Conservation (phyloP, 2,888 invertebrate genomes). For the Colletes collaris region DNA sequence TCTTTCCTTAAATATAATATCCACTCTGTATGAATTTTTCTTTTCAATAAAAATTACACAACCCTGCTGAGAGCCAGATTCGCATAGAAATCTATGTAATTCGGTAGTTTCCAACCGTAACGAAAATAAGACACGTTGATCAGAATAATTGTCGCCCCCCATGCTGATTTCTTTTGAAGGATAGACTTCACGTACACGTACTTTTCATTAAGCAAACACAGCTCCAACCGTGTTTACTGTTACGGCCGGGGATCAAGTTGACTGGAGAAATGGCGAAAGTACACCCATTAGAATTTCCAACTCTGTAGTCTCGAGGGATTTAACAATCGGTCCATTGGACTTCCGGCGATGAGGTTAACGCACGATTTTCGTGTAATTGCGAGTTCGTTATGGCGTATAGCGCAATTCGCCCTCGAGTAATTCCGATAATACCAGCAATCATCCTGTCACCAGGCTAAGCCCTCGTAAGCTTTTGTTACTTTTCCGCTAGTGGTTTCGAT, state of each 20-base stretch:
- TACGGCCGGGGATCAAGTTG: too few relatives aligned
- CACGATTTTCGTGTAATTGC: slow-evolving; percentile 73
- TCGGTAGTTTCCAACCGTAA: too few relatives aligned
- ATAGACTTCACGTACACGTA: too few relatives aligned
- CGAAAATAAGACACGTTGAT: neutral
- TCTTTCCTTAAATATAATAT: too few relatives aligned
- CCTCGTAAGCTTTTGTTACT: slow-evolving; percentile 75
- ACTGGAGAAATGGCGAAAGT: neutral
- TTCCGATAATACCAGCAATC: slow-evolving; percentile 81
- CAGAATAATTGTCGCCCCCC: too few relatives aligned
- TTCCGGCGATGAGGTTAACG: slow-evolving; percentile 47
- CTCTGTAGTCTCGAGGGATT: slow-evolving; percentile 37
- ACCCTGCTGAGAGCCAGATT: too few relatives aligned
- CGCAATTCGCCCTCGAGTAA: slow-evolving; percentile 78
- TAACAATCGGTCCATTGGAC: neutral
- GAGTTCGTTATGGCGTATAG: slow-evolving; percentile 74
- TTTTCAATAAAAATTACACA: too few relatives aligned
- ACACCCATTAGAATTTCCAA: slow-evolving; percentile 16
- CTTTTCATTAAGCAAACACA: too few relatives aligned
- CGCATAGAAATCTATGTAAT: too few relatives aligned
- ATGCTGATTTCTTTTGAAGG: too few relatives aligned
- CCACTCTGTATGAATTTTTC: too few relatives aligned
- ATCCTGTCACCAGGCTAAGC: slow-evolving; percentile 81
- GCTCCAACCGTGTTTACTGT: too few relatives aligned
- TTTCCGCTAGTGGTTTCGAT: slow-evolving; percentile 66